phyloP scores from a whole-genome alignment of 1,140 invertebrate genomes.

The Phenacoccus solenopsis region DNA sequence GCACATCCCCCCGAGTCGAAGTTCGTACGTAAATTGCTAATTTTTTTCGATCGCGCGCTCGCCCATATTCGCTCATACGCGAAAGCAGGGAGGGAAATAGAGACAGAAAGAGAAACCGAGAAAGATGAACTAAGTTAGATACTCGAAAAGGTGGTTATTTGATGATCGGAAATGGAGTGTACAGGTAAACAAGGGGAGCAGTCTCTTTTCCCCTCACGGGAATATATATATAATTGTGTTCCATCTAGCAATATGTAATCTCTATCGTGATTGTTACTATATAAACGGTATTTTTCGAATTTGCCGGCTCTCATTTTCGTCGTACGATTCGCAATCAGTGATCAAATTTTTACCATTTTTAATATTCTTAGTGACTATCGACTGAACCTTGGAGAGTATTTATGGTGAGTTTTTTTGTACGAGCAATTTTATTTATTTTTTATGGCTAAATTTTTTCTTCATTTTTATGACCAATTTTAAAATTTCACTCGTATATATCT shows the following conservation, averaged over 20 bases:
- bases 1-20: background rate
- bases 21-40: background rate
- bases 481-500: too few relatives aligned
- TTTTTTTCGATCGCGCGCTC: background rate
- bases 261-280: background rate
- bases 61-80: background rate
- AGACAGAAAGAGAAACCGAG: background rate
- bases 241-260: background rate
- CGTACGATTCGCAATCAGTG: background rate
- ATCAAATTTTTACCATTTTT: too few relatives aligned
- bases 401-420: too few relatives aligned
- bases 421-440: too few relatives aligned
- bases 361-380: too few relatives aligned
- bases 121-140: background rate
- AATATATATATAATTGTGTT: background rate
- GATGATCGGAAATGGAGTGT: background rate
- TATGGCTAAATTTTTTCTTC: too few relatives aligned
- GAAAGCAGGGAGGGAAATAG: background rate
- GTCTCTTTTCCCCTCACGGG: background rate
- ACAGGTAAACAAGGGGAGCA: background rate
- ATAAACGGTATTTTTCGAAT: background rate
- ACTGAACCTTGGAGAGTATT: too few relatives aligned
- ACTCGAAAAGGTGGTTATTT: constrained; percentile 1
- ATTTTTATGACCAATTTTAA: too few relatives aligned
- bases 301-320: background rate